These are phyloP conservation scores for Silvanus unidentatus DNA, from an alignment of 2,888 invertebrate species.

Conservation along the genomic window DNA sequence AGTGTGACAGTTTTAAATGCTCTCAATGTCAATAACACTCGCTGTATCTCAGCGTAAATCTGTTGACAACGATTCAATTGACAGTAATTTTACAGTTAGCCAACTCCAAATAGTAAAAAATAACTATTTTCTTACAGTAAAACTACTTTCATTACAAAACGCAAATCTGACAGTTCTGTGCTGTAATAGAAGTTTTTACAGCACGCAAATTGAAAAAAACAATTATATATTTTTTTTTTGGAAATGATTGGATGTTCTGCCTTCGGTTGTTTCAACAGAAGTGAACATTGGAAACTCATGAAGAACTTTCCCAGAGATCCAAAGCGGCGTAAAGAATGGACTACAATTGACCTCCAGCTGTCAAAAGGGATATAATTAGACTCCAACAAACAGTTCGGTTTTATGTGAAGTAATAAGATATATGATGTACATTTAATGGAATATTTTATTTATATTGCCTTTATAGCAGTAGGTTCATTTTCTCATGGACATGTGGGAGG, in stretches of 20 bases:
- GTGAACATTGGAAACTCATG: conserved; percentile 5
- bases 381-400: conserved; percentile 14
- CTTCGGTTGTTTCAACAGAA: neutral
- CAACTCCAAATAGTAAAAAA: too few species aligned
- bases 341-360: conserved; percentile 7
- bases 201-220: too few species aligned
- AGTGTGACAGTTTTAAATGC: too few species aligned
- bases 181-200: too few species aligned
- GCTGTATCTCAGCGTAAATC: too few species aligned
- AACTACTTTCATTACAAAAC: too few species aligned
- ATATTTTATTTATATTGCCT: neutral
- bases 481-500: conserved; percentile 19
- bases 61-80: too few species aligned
- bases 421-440: neutral
- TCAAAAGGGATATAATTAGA: conserved; percentile 15
- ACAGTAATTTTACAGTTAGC: too few species aligned
- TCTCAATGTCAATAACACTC: too few species aligned
- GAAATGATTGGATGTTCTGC: neutral
- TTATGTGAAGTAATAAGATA: conserved; percentile 15
- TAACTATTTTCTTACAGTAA: too few species aligned
- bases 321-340: conserved; percentile 10
- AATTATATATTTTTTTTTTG: neutral
- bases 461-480: conserved; percentile 12
- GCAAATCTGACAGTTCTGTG: too few species aligned
- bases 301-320: conserved; percentile 11